Evolutionary conservation across 2,797 vertebrate genomes (phyloP).

Genomic region (Setipinna tenuifilis): DNA sequence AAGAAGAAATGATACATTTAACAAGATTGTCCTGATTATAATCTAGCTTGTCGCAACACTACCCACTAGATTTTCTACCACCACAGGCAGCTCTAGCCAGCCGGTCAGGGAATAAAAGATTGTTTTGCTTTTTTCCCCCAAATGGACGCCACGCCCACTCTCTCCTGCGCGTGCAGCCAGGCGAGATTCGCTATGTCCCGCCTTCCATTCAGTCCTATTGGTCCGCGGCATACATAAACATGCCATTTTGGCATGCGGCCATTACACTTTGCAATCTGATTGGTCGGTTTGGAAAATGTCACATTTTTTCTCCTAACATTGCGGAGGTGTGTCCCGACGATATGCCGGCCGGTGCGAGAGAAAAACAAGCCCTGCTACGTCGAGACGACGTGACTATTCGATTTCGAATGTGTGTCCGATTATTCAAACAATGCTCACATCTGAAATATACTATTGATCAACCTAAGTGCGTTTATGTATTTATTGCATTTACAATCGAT

Average conservation of each 20-base stretch:
- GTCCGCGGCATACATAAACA: constrained; percentile 72
- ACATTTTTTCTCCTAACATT: constrained; percentile 54
- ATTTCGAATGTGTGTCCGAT: background rate
- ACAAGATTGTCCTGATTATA: constrained; percentile 66
- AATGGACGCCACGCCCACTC: constrained; percentile 74
- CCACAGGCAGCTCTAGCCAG: constrained; percentile 66
- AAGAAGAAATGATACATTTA: constrained; percentile 76
- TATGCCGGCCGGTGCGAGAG: constrained; percentile 78
- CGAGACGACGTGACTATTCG: background rate
- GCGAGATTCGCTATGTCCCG: constrained; percentile 46
- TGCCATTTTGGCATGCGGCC: constrained; percentile 78
- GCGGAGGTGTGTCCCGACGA: constrained; percentile 67
- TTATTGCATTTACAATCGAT: background rate
- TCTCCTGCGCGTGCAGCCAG: constrained; percentile 57
- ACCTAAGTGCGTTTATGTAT: background rate
- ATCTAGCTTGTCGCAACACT: constrained; percentile 57
- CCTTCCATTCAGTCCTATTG: constrained; percentile 71
- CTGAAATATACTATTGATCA: too few relatives aligned
- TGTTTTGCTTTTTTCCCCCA: constrained; percentile 80
- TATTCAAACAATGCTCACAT: too few relatives aligned
- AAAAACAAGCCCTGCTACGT: constrained; percentile 34
- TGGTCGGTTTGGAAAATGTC: constrained; percentile 59
- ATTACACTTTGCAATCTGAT: constrained; percentile 58
- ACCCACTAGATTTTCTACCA: constrained; percentile 62
- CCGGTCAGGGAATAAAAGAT: constrained; percentile 75